Percentiles rank a stretch among this genome's conserved stretches.
These are phyloP conservation scores for Saimiri boliviensis DNA, from an alignment of 2,113 vertebrate species.

Conservation along the genomic window DNA sequence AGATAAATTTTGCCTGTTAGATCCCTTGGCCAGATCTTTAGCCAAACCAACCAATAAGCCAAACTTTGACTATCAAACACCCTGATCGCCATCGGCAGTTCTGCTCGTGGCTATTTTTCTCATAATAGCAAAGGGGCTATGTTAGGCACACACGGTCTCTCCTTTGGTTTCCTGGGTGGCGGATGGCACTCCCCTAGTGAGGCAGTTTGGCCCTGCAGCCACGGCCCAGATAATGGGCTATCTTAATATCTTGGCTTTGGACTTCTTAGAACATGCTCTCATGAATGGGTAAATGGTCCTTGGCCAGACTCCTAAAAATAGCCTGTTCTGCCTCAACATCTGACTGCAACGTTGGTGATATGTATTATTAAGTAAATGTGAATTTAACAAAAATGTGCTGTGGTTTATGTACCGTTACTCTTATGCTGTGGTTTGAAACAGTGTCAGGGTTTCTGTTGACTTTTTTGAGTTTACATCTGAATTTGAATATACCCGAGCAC, in stretches of 20 bases:
- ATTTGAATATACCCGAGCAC: background rate
- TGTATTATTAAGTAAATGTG: slow-evolving; percentile 41
- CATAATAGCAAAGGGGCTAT: background rate
- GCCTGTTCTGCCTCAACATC: slow-evolving; percentile 46
- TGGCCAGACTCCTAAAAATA: slow-evolving; percentile 59
- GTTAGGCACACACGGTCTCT: background rate
- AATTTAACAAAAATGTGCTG: slow-evolving; percentile 6
- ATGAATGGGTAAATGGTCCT: slow-evolving; percentile 49
- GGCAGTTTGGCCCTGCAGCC: background rate
- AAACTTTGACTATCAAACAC: background rate
- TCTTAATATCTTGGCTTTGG: slow-evolving; percentile 29
- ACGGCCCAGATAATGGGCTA: background rate
- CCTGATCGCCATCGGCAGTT: background rate
- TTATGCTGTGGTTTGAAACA: background rate
- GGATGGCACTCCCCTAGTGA: background rate
- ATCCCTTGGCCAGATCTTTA: background rate
- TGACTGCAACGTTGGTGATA: slow-evolving; percentile 51
- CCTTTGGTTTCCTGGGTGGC: background rate
- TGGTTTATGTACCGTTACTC: background rate
- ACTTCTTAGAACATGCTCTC: slow-evolving; percentile 40
- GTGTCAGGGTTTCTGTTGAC: background rate
- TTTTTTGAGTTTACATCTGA: background rate
- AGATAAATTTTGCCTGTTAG: background rate
- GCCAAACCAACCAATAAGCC: background rate
- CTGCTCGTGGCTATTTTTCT: background rate